phyloP scores from a whole-genome alignment of 2,797 vertebrate species.

The Fistularia commersonii region DNA sequence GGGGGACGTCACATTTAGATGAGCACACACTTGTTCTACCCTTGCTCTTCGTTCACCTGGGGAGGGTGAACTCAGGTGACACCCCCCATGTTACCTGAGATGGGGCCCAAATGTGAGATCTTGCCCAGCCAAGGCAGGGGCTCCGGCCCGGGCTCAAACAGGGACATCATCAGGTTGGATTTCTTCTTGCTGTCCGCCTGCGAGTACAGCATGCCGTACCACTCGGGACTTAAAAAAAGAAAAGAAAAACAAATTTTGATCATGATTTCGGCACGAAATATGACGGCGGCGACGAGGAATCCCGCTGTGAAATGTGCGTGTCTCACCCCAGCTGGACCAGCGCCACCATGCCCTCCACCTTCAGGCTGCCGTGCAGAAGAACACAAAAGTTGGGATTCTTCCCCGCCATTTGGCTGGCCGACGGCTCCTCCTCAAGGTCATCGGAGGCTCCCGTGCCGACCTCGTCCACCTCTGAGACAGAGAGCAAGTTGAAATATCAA shows the following conservation, averaged over 20 bases:
- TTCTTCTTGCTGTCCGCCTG: slow-evolving; percentile 99
- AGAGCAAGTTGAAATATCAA: not conserved
- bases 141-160: slow-evolving; percentile 91
- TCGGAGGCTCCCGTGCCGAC: slow-evolving; percentile 88
- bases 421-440: slow-evolving; percentile 92
- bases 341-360: slow-evolving; percentile 98
- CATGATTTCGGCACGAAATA: not conserved
- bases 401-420: slow-evolving; percentile 93
- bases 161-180: slow-evolving; percentile 99
- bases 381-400: slow-evolving; percentile 99
- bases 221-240: slow-evolving; percentile 79
- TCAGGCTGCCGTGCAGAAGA: slow-evolving; percentile 93
- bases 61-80: too few species aligned
- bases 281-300: not conserved
- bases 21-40: too few species aligned
- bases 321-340: slow-evolving; percentile 93
- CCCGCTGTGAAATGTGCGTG: too few species aligned
- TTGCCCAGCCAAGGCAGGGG: slow-evolving; percentile 96
- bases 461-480: slow-evolving; percentile 88
- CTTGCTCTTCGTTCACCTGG: too few species aligned
- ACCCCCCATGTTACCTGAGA: slow-evolving; percentile 92
- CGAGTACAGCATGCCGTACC: slow-evolving; percentile 98
- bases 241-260: not conserved
- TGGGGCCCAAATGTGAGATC: slow-evolving; percentile 90
- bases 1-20: too few species aligned